A percentile compares a stretch with the other conserved stretches of the same genome.
These are phyloP conservation scores for Zaprionus taronus DNA, from an alignment of 1,140 invertebrate species.

Conservation along the genomic window DNA sequence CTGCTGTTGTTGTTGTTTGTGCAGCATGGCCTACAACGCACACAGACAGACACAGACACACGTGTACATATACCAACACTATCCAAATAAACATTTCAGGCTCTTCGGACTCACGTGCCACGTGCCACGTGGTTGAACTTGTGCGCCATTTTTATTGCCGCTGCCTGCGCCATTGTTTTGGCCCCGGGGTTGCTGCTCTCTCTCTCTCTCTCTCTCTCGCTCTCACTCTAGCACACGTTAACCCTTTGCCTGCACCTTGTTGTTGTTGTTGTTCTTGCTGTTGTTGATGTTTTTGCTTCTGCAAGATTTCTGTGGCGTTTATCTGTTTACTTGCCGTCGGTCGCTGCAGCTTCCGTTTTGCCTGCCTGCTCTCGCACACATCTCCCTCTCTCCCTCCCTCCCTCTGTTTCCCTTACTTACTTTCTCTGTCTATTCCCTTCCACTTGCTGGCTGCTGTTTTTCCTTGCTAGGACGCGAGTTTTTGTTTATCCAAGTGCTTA, in stretches of 20 bases:
- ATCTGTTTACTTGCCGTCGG: slow-evolving; percentile 59
- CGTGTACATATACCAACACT: slow-evolving; percentile 48
- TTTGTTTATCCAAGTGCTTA: slow-evolving; percentile 78
- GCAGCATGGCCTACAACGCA: slow-evolving; percentile 73
- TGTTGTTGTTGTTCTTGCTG: slow-evolving; percentile 24
- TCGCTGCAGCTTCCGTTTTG: slow-evolving; percentile 13
- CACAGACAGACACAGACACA: slow-evolving; percentile 33
- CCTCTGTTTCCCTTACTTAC: not conserved
- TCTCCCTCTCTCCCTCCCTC: not conserved
- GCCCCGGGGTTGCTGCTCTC: slow-evolving; percentile 5
- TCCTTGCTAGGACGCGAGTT: slow-evolving; percentile 44
- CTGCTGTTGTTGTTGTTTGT: slow-evolving; percentile 19
- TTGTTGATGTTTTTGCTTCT: slow-evolving; percentile 80
- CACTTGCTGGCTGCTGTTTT: not conserved
- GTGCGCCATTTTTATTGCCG: slow-evolving; percentile 80
- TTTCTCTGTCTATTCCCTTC: not conserved
- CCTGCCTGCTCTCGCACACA: not conserved
- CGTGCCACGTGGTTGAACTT: slow-evolving; percentile 72
- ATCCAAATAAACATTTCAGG: slow-evolving; percentile 74
- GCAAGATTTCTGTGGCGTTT: slow-evolving; percentile 65
- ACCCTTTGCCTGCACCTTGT: not conserved
- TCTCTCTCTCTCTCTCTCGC: slow-evolving; percentile 13
- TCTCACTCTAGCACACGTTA: slow-evolving; percentile 6
- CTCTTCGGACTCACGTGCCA: slow-evolving; percentile 73
- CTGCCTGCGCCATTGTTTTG: slow-evolving; percentile 71